Evolutionary conservation across 2,113 vertebrate genomes (phyloP).

Genomic region (Sturnira hondurensis): DNA sequence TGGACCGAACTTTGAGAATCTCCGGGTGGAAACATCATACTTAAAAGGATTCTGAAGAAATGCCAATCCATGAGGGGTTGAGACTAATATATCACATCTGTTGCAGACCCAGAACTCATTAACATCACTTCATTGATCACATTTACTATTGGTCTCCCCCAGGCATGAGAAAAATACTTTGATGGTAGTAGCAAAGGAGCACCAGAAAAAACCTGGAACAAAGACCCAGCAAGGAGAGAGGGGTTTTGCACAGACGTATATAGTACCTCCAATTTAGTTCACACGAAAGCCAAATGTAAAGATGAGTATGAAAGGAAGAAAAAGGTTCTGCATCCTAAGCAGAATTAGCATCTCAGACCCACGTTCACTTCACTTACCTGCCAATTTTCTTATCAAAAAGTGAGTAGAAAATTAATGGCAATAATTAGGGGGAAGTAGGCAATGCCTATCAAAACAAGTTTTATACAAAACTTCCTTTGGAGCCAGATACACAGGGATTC

Average conservation of each 20-base stretch:
- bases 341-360: conserved; percentile 4
- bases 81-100: neutral
- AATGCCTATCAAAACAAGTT: neutral
- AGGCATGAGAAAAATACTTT: neutral
- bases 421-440: neutral
- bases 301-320: neutral
- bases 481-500: neutral
- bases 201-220: neutral
- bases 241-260: neutral
- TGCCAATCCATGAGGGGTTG: neutral
- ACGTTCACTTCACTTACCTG: neutral
- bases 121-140: neutral
- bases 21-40: neutral
- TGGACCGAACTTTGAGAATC: neutral
- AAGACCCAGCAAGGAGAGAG: neutral
- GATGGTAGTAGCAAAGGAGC: neutral
- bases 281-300: neutral
- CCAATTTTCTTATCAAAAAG: conserved; percentile 52
- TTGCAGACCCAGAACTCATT: neutral
- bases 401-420: conserved; percentile 63
- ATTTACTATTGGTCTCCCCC: neutral
- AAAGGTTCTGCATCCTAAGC: neutral
- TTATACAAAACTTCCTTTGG: neutral
- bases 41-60: conserved; percentile 19
- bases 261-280: neutral